phyloP scores from a whole-genome alignment of 92 coral and sea anemone genomes.

The Zoanthus sansibaricus region DNA sequence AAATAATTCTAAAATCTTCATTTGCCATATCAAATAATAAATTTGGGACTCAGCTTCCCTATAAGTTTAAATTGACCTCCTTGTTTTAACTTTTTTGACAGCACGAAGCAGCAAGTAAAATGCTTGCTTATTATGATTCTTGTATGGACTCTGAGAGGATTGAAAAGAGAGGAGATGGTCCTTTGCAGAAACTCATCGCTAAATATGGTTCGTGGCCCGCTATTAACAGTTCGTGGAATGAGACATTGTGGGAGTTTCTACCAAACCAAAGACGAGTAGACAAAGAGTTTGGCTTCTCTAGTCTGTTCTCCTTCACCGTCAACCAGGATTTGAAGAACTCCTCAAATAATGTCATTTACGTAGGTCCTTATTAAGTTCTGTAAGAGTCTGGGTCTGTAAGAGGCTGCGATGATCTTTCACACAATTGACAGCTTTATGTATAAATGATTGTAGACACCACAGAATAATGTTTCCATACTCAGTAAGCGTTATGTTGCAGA shows the following conservation, averaged over 20 bases:
- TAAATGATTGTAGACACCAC: too few relatives aligned
- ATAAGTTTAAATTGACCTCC: too few relatives aligned
- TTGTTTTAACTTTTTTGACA: not conserved
- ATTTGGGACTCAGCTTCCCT: too few relatives aligned
- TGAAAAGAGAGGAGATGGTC: constrained; percentile 14
- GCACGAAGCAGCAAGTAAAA: constrained; percentile 59
- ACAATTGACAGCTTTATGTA: too few relatives aligned
- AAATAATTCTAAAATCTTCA: too few relatives aligned
- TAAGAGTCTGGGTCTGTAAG: too few relatives aligned
- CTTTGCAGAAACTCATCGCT: constrained; percentile 11
- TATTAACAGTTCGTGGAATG: constrained; percentile 45
- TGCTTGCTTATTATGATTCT: constrained; percentile 49
- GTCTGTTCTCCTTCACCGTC: constrained; percentile 26
- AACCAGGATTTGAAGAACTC: constrained; percentile 45
- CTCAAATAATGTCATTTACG: constrained; percentile 37
- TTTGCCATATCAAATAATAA: too few relatives aligned
- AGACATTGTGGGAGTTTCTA: constrained; percentile 43
- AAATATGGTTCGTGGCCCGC: constrained; percentile 63
- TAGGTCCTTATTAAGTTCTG: too few relatives aligned
- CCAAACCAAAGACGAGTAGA: constrained; percentile 36
- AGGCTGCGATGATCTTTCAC: too few relatives aligned
- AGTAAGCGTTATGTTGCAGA: too few relatives aligned
- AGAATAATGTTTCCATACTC: too few relatives aligned
- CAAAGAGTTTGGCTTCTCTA: not conserved
- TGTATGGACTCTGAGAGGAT: constrained; percentile 41